These are phyloP conservation scores for Chlorops oryzae DNA, from an alignment of 1,140 invertebrate species.

Conservation along the genomic window DNA sequence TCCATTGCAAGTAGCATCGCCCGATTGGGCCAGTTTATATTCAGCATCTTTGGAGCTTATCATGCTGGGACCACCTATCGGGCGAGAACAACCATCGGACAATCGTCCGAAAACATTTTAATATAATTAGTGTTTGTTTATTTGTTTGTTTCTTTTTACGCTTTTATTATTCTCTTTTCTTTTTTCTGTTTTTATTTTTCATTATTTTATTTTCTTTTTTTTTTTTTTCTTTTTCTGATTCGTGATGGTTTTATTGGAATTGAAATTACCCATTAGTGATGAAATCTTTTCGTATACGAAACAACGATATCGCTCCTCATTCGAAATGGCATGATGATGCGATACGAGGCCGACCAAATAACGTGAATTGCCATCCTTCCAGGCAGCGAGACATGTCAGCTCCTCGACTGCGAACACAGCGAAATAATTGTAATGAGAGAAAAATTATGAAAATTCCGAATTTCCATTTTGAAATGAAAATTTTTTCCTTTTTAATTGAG, in stretches of 20 bases:
- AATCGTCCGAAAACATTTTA: no score
- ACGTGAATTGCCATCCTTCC: conserved; percentile 82
- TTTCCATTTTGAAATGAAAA: neutral
- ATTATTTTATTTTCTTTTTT: no score
- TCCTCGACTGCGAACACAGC: conserved; percentile 69
- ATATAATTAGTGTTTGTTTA: no score
- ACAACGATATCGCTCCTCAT: conserved; percentile 86
- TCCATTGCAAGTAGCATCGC: conserved; percentile 82
- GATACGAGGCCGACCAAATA: conserved; percentile 75
- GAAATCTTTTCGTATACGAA: conserved; percentile 80
- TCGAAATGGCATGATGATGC: conserved; percentile 74
- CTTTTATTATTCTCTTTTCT: no score
- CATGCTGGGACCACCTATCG: conserved; percentile 30
- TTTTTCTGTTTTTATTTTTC: no score
- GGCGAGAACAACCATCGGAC: no score
- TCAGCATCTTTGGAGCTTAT: conserved; percentile 53
- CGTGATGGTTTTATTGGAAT: no score
- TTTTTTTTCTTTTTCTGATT: no score
- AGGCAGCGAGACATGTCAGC: conserved; percentile 75
- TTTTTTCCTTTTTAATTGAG: neutral
- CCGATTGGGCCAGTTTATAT: conserved; percentile 77
- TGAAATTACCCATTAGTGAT: conserved; percentile 39
- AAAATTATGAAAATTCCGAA: neutral
- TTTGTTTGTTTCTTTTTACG: no score
- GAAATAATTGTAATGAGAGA: neutral